Evolutionary conservation across 2,888 invertebrate genomes (phyloP).

Genomic region (Iselma pallidipennis): DNA sequence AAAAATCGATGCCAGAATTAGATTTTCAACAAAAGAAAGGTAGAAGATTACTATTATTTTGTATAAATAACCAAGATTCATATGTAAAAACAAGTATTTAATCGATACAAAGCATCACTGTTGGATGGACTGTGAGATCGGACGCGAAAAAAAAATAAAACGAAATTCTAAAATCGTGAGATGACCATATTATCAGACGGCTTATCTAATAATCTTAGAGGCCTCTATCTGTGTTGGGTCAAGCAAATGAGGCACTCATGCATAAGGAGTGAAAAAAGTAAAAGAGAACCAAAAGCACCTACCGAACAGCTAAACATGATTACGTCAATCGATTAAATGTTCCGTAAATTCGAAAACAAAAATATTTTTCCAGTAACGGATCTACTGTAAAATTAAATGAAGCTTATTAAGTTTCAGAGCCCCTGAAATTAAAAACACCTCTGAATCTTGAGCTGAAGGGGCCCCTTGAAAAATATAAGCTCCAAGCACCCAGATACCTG

Average conservation of each 20-base stretch:
- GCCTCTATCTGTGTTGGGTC: constrained; percentile 21
- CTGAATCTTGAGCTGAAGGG: too few species aligned
- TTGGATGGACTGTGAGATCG: constrained; percentile 12
- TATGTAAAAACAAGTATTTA: constrained; percentile 33
- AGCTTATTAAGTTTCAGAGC: too few species aligned
- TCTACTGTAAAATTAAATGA: too few species aligned
- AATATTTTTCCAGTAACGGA: too few species aligned
- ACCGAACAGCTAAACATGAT: not conserved
- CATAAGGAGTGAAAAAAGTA: constrained; percentile 14
- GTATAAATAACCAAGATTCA: not conserved
- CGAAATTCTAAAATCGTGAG: constrained; percentile 41
- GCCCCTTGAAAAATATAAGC: too few species aligned
- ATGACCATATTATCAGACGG: constrained; percentile 40
- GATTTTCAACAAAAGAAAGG: too few species aligned
- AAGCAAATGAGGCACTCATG: constrained; percentile 35
- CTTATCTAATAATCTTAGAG: constrained; percentile 35
- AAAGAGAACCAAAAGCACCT: not conserved
- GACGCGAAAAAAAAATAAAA: constrained; percentile 30
- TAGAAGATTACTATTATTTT: too few species aligned
- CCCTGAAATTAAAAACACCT: too few species aligned
- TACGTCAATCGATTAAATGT: not conserved
- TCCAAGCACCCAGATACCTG: too few species aligned
- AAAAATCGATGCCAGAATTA: constrained; percentile 31
- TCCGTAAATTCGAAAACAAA: not conserved
- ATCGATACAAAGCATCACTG: constrained; percentile 32